Evolutionary conservation across 53 echinoderm and acorn worm genomes (phyloP).

Genomic region (Antedon mediterranea): DNA sequence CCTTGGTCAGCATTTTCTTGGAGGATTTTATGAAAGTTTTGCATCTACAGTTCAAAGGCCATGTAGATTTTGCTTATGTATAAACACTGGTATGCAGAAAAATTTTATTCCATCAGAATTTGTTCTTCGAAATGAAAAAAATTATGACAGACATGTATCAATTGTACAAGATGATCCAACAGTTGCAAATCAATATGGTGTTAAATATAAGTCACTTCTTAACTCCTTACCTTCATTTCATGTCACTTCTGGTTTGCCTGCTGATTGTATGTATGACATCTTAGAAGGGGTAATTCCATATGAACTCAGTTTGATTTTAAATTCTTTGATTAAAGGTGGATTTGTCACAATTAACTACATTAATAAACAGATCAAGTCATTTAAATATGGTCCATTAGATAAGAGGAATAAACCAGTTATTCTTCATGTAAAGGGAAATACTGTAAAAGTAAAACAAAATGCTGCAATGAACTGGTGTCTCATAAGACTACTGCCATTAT

Average conservation of each 20-base stretch:
- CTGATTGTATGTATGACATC: constrained; percentile 13
- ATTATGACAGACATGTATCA: background rate
- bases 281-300: constrained; percentile 5
- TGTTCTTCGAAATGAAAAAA: constrained; percentile 7
- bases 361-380: background rate
- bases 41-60: constrained; percentile 17
- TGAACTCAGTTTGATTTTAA: background rate
- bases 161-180: constrained; percentile 2
- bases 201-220: constrained; percentile 6
- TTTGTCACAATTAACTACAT: background rate
- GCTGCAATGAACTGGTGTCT: constrained; percentile 23
- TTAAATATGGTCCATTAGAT: background rate
- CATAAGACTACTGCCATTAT: constrained; percentile 7
- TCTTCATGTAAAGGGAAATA: constrained; percentile 6
- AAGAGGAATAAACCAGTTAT: constrained; percentile 13
- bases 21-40: constrained; percentile 22
- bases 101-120: constrained; percentile 11
- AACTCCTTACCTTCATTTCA: constrained; percentile 27
- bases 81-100: constrained; percentile 9
- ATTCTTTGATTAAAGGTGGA: background rate
- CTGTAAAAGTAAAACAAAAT: constrained; percentile 11
- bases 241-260: constrained; percentile 12
- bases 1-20: constrained; percentile 11
- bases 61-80: constrained; percentile 10
- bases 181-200: constrained; percentile 8